These are phyloP conservation scores for Sitta carolinensis DNA, from an alignment of 2,797 vertebrate genomes.

Conservation along the genomic window DNA sequence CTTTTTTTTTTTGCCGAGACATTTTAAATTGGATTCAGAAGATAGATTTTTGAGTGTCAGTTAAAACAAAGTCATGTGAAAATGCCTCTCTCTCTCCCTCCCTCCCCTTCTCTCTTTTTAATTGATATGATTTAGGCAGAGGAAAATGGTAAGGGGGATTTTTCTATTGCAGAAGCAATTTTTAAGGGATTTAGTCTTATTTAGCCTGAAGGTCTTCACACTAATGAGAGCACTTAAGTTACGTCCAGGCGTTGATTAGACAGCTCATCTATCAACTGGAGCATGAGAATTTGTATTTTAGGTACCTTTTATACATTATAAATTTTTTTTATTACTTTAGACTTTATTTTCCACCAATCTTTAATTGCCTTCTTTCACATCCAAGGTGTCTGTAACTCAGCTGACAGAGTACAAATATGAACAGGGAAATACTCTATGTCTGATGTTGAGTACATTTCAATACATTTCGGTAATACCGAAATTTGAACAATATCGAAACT, in stretches of 20 bases:
- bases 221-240: constrained; percentile 85
- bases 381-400: not conserved
- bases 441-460: not conserved
- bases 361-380: constrained; percentile 52
- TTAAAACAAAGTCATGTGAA: constrained; percentile 71
- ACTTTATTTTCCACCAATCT: constrained; percentile 42
- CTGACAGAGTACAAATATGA: not conserved
- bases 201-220: constrained; percentile 80
- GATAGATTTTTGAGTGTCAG: constrained; percentile 66
- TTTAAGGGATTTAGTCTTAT: constrained; percentile 80
- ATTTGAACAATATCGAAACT: not conserved
- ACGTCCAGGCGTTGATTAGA: constrained; percentile 78
- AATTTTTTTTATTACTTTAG: constrained; percentile 42
- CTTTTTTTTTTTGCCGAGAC: constrained; percentile 44
- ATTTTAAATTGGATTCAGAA: constrained; percentile 57
- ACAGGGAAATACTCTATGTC: not conserved
- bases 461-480: not conserved
- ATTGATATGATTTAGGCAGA: constrained; percentile 74
- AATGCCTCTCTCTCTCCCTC: constrained; percentile 31
- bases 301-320: constrained; percentile 65
- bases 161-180: constrained; percentile 78
- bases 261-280: constrained; percentile 80
- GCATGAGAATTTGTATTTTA: constrained; percentile 77
- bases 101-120: constrained; percentile 47
- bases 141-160: constrained; percentile 67